Evolutionary conservation across 30 jellyfish, hydroid and myxozoan genomes (phyloP).

Genomic region (Clytia hemisphaerica): DNA sequence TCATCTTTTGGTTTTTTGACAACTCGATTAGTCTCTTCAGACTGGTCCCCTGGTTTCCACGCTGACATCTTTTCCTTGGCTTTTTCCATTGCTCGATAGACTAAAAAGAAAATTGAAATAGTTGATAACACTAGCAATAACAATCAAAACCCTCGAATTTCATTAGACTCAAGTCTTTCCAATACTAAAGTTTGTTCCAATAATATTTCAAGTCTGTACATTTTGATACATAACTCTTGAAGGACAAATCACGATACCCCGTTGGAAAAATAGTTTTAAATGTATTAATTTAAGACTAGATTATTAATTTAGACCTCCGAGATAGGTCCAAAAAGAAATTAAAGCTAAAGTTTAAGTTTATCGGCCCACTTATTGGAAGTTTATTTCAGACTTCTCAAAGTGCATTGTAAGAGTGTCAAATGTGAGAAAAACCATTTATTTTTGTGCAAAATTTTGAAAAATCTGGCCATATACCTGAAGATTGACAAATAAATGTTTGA

Average conservation of each 20-base stretch:
- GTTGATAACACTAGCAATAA: background rate
- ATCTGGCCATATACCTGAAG: slow-evolving; percentile 38
- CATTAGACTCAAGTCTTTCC: background rate
- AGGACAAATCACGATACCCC: background rate
- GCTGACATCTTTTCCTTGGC: slow-evolving; percentile 38
- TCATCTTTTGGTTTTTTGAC: too few species aligned
- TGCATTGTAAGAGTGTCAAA: slow-evolving; percentile 76
- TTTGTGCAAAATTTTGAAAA: background rate
- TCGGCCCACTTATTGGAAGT: slow-evolving; percentile 33
- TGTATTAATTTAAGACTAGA: too few species aligned
- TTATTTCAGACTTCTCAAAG: slow-evolving; percentile 56
- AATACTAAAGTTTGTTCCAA: background rate
- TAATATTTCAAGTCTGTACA: background rate
- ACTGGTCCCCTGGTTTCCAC: slow-evolving; percentile 40
- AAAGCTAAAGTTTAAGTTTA: slow-evolving; percentile 48
- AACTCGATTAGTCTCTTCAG: too few species aligned
- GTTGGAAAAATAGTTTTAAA: too few species aligned
- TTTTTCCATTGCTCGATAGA: slow-evolving; percentile 83
- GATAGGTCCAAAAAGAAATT: too few species aligned
- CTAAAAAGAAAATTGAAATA: slow-evolving; percentile 32
- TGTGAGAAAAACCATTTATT: slow-evolving; percentile 11
- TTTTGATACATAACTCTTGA: background rate
- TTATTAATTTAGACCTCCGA: too few species aligned
- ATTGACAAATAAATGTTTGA: too few species aligned
- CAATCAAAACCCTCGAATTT: background rate